A percentile compares a stretch with the other conserved stretches of the same genome.
phyloP scores from a whole-genome alignment of 2,797 vertebrate species.

The Hydrophis major region DNA sequence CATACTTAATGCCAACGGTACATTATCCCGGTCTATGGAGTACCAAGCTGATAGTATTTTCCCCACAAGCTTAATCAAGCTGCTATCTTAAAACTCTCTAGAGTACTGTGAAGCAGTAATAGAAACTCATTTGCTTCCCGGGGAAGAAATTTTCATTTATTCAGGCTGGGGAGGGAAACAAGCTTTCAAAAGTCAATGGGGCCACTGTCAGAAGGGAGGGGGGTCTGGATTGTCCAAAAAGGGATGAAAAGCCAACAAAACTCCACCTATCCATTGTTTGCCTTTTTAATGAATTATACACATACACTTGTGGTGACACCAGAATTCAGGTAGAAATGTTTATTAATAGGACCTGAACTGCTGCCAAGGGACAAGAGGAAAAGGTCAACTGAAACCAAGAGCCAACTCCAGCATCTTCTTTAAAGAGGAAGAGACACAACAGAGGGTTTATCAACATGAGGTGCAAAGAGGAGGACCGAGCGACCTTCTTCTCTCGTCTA shows the following conservation, averaged over 20 bases:
- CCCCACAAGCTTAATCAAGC: constrained; percentile 68
- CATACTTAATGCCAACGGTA: constrained; percentile 67
- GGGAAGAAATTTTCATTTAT: constrained; percentile 44
- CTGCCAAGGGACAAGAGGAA: neutral
- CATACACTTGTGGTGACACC: neutral
- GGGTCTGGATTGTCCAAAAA: neutral
- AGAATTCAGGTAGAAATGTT: neutral
- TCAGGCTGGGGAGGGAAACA: constrained; percentile 31
- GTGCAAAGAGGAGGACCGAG: neutral
- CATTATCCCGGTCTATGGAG: constrained; percentile 70
- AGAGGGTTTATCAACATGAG: neutral
- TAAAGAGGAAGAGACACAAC: no score
- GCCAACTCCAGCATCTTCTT: neutral
- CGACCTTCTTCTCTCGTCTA: no score
- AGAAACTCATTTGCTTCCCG: constrained; percentile 55
- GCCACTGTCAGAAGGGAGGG: neutral
- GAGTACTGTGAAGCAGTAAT: constrained; percentile 66
- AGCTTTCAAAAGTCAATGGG: neutral
- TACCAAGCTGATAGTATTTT: constrained; percentile 61
- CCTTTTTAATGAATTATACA: neutral
- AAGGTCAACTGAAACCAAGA: accelerated
- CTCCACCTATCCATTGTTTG: neutral
- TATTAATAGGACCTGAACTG: no score
- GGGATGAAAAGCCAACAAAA: neutral
- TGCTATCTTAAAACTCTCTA: constrained; percentile 67